Base-by-base conservation (phyloP, 2,888 invertebrate species). In the Stenotaenia linearis region DNA sequence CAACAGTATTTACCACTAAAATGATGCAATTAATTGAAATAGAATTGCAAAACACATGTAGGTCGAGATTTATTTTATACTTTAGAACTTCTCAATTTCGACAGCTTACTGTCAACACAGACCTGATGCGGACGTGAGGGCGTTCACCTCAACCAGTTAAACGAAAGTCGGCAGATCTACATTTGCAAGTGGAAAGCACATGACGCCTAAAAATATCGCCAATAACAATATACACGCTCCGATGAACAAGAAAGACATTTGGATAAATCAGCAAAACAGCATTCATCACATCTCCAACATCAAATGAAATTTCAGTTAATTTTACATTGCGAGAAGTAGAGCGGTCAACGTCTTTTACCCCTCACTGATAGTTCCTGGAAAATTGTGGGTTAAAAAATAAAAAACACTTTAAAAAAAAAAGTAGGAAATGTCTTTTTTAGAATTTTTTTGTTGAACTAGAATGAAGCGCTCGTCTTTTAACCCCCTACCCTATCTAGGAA, bases 141-240 rank as follows among this genome's bases (percentile, higher is more conserved):
- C 50, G 18, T 50, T 50, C 50, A 50, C 50, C 50, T 50, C 50
- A 50, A 50, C 15, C 50, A 50, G 32, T 50, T 50, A 50, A 50
- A 50, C 50, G 50, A 50, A 18, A n/a, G 18, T 50, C 15, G 50
- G 50, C 50, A 18, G 50, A 50, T 21, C 18, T 50, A n/a, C 50
- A 50, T 50, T 18, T 50, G 50, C 50, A 18, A 50, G 50, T 6
- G 21, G 50, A 50, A 18, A 69, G 69, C 69, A 69, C 69, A 69
- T 69, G 69, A 28, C 25, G n/a, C 25, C 69, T 69, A 69, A 69
- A 69, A 28, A 69, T 69, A 69, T 12, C 23, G 10, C 28, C 69
- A 69, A 69, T 69, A 69, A 69, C 69, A 69, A 69, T 69, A 69
- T 69, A 69, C 69, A 69, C 28, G 69, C 69, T 69, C 69, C 69